phyloP scores from a whole-genome alignment of 2,888 invertebrate species.

The Papilio demoleus region DNA sequence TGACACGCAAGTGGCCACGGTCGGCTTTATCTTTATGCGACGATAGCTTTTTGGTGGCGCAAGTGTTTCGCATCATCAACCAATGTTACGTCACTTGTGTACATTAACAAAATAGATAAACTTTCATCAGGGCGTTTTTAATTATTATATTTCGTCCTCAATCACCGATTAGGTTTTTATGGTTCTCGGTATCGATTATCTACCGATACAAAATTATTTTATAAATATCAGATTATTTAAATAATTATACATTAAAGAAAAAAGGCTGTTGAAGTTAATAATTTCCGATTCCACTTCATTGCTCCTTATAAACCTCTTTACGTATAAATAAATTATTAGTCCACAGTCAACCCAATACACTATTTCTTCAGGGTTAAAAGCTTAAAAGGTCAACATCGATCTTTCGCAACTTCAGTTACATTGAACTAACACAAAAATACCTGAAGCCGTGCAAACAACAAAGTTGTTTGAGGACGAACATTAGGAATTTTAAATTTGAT shows the following conservation, averaged over 20 bases:
- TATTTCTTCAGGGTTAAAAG: neutral
- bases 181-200: neutral
- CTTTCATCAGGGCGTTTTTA: slow-evolving; percentile 20
- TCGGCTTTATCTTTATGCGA: slow-evolving; percentile 34
- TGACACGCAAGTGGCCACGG: slow-evolving; percentile 33
- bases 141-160: neutral
- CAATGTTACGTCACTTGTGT: slow-evolving; percentile 29
- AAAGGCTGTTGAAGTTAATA: neutral
- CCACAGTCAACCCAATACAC: neutral
- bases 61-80: slow-evolving; percentile 36
- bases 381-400: neutral
- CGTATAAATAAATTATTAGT: neutral
- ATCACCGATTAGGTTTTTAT: slow-evolving; percentile 14
- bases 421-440: neutral
- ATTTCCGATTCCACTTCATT: neutral
- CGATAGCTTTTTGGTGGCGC: slow-evolving; percentile 31
- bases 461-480: neutral
- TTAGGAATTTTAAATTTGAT: neutral
- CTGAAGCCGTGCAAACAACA: slow-evolving; percentile 4
- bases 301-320: neutral
- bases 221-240: too few relatives aligned
- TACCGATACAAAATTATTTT: neutral
- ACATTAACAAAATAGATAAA: slow-evolving; percentile 29
- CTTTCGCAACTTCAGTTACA: neutral
- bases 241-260: neutral